These are phyloP conservation scores for Sebastes ruberrimus DNA, from an alignment of 2,797 vertebrate genomes.

Conservation along the genomic window DNA sequence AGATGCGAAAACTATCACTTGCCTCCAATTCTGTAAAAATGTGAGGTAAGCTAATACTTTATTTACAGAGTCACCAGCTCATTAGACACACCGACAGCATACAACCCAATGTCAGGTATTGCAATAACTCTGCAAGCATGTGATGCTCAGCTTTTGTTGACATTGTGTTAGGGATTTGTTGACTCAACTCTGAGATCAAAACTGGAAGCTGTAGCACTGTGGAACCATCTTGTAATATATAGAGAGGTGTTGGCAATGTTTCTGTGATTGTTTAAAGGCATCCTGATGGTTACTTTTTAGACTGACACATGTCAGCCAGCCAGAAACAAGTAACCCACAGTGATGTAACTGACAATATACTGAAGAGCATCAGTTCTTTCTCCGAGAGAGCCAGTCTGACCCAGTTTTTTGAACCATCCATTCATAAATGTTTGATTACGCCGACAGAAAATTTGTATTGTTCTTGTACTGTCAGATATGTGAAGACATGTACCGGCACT, in stretches of 20 bases:
- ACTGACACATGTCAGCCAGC: background rate
- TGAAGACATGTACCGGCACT: background rate
- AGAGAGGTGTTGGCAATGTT: background rate
- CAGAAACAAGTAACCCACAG: background rate
- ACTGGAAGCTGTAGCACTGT: background rate
- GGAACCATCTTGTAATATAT: background rate
- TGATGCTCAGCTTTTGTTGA: background rate
- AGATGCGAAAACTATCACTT: background rate
- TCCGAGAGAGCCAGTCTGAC: background rate
- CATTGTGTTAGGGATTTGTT: background rate
- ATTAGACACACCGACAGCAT: background rate
- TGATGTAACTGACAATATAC: background rate
- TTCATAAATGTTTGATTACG: slow-evolving; percentile 28
- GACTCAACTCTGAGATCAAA: background rate
- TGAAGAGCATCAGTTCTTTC: background rate
- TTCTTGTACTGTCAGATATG: slow-evolving; percentile 21
- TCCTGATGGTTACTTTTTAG: background rate
- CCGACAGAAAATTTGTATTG: slow-evolving; percentile 12
- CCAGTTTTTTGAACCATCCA: slow-evolving; percentile 25
- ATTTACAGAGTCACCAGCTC: background rate
- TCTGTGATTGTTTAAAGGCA: background rate
- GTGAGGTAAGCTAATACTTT: background rate
- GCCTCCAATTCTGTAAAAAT: background rate
- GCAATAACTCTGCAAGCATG: background rate
- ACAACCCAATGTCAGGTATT: background rate